Base-by-base conservation (phyloP, 2,113 vertebrate species). In the Verasper variegatus region DNA sequence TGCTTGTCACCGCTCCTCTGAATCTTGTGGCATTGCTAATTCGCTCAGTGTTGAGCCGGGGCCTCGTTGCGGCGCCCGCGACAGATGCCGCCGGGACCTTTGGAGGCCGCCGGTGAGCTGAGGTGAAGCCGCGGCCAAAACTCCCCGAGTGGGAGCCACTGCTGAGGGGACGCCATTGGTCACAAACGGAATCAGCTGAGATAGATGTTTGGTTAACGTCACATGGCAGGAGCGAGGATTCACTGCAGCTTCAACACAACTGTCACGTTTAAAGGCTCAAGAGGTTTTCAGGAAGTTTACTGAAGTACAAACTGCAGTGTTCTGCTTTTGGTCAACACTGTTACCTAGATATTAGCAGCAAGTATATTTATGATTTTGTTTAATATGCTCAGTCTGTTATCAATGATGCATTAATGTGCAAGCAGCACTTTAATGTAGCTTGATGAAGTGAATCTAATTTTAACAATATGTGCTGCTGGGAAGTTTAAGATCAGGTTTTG, bases 1-100 rank as follows among this genome's bases (percentile, higher is more conserved):
- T 95, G 93, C 94, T 95, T 94, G 94, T 95, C 94, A 95, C 85
- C 57, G 79, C 86, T 89, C 86, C 76, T 90, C 82, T 90, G 90
- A 91, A 84, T 92, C 87, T 82, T 71, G 80, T 69, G 81, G 85
- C 86, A 87, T 87, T 21, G 87, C 92, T 94, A 94, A 94, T 93
- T 92, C 88, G 45, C 90, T 92, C 74, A 90, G 87, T 71, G 85
- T 83, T 65, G 83, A 68, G 81, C 68, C 14, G 68, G 74, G 74
- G 70, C 78, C 78, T 81, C 81, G 51, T 82, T 73, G 80, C 72
- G 15, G 75, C 24, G 72, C 82, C 85, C 52, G 63, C 47, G 27
- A 82, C 92, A 94, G 93, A 93, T 93, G 91, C 89, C 66, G 79
- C 81, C 1, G 35, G 61, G 77, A 81, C 80, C 84, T 86, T 40